Conservation (phyloP, 2,797 vertebrate species). For the Brachymystax lenok region DNA sequence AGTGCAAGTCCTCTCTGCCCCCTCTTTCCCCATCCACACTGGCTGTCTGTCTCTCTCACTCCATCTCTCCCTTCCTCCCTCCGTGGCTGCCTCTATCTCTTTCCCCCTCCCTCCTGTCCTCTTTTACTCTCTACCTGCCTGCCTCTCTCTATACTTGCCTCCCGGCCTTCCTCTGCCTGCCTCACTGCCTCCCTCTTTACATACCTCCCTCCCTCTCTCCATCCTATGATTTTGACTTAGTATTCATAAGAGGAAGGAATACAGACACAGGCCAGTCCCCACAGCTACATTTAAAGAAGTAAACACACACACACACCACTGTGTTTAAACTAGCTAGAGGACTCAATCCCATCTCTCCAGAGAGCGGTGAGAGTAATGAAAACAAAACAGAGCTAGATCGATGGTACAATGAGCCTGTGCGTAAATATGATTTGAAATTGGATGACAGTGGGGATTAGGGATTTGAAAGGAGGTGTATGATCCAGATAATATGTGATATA, state of each 20-base stretch:
- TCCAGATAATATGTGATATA: not conserved
- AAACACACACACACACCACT: not conserved
- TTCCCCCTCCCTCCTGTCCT: too few species aligned
- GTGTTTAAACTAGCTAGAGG: not conserved
- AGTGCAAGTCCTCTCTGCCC: slow-evolving; percentile 59
- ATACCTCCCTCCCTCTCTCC: too few species aligned
- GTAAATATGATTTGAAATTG: slow-evolving; percentile 11
- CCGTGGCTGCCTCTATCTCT: not conserved
- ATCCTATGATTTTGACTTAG: too few species aligned
- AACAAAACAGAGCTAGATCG: not conserved
- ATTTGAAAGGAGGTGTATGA: not conserved
- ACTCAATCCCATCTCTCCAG: not conserved
- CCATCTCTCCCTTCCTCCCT: not conserved
- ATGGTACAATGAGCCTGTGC: not conserved
- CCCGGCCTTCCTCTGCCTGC: not conserved
- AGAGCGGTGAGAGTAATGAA: slow-evolving; percentile 4
- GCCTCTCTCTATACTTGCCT: not conserved
- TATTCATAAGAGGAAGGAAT: not conserved
- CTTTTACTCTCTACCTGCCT: not conserved
- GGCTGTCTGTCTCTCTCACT: not conserved
- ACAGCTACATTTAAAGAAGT: not conserved
- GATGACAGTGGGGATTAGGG: slow-evolving; percentile 6
- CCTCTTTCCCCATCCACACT: slow-evolving; percentile 5
- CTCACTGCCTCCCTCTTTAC: not conserved
- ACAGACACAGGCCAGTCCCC: not conserved